phyloP scores from a whole-genome alignment of 2,797 vertebrate genomes.

The Pseudocheirus occidentalis region DNA sequence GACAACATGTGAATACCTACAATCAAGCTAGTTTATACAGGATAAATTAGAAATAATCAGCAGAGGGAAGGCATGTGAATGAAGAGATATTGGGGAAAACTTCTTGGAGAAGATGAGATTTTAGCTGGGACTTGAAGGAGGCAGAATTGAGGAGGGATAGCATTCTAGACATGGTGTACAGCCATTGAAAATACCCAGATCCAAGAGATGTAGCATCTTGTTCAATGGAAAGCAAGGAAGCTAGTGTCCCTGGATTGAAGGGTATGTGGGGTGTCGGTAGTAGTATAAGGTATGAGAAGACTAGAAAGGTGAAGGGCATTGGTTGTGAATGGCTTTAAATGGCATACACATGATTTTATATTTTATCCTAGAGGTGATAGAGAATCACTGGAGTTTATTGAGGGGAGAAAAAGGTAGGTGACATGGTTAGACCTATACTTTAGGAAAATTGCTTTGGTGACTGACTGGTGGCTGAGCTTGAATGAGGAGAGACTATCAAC shows the following conservation, averaged over 20 bases:
- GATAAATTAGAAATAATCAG: neutral
- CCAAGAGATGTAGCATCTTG: neutral
- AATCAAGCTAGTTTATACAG: neutral
- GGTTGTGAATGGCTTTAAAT: neutral
- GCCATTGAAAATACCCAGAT: neutral
- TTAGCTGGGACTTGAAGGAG: neutral
- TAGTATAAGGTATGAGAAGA: neutral
- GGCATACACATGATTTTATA: neutral
- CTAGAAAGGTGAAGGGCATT: neutral
- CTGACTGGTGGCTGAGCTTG: neutral
- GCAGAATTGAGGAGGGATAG: neutral
- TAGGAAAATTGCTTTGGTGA: slow-evolving; percentile 21
- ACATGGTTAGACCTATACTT: slow-evolving; percentile 23
- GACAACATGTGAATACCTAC: neutral
- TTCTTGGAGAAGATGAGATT: neutral
- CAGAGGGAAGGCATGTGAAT: neutral
- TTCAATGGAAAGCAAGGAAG: neutral
- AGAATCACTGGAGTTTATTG: neutral
- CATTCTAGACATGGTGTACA: neutral
- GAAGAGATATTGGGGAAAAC: neutral
- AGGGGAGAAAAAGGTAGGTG: neutral
- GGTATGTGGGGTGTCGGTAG: neutral
- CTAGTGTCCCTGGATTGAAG: neutral
- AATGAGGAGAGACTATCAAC: neutral
- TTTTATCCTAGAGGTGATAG: neutral